Percentiles rank a stretch among this genome's conserved stretches.
Conservation (phyloP, 1,140 invertebrate species). For the Aculops lycopersici region DNA sequence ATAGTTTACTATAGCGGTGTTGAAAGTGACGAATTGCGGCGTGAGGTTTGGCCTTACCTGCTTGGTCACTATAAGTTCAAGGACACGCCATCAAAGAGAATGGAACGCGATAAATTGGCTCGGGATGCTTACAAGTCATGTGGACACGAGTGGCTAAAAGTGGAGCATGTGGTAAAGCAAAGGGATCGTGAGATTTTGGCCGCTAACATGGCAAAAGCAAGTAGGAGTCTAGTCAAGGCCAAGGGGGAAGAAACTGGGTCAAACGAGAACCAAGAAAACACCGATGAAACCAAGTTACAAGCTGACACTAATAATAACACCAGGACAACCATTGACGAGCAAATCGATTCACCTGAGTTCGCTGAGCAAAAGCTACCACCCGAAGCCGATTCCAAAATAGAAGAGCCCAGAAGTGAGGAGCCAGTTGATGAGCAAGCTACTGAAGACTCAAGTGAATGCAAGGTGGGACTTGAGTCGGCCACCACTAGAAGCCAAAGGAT, state of each 20-base stretch:
- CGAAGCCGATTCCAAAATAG: not conserved
- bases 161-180: constrained; percentile 61
- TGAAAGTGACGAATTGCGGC: constrained; percentile 38
- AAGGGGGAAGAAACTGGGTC: not conserved
- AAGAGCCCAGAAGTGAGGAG: too few species aligned
- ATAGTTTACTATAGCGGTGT: constrained; percentile 49
- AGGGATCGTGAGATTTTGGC: constrained; percentile 34
- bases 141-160: constrained; percentile 71
- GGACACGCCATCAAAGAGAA: constrained; percentile 30
- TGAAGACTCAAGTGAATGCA: not conserved
- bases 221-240: too few species aligned
- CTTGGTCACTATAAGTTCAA: constrained; percentile 52
- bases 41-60: constrained; percentile 62
- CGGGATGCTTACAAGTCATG: constrained; percentile 45
- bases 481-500: too few species aligned
- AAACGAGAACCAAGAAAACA: constrained; percentile 1
- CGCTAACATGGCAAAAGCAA: constrained; percentile 24
- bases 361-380: not conserved
- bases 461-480: too few species aligned
- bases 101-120: constrained; percentile 27
- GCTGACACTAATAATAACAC: constrained; percentile 2
- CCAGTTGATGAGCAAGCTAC: not conserved
- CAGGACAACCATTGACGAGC: not conserved
- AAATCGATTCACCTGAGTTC: too few species aligned
- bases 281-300: not conserved